A percentile compares a stretch with the other conserved stretches of the same genome.
Conservation (phyloP, 2,797 vertebrate species). For the Anas bernieri region DNA sequence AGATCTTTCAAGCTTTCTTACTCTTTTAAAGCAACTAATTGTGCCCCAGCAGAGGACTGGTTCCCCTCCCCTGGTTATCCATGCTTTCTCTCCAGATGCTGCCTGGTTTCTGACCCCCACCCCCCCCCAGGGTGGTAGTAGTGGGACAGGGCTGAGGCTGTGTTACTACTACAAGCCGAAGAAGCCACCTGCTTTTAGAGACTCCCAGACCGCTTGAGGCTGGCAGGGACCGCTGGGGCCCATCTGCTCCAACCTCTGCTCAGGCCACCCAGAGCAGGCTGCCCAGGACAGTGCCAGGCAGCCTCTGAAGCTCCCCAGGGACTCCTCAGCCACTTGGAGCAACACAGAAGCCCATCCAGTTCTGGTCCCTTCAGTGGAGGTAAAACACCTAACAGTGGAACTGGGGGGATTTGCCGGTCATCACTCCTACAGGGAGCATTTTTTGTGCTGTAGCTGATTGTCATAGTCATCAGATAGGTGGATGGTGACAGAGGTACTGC, state of each 20-base stretch:
- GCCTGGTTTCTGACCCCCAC: background rate
- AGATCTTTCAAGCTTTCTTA: background rate
- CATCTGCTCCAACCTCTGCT: background rate
- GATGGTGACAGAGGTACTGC: background rate
- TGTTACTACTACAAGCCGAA: background rate
- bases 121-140: background rate
- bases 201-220: background rate
- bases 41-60: background rate
- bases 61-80: background rate
- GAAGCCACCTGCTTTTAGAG: background rate
- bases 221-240: background rate
- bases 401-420: background rate
- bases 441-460: background rate
- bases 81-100: background rate
- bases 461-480: background rate
- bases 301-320: background rate
- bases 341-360: background rate
- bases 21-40: background rate
- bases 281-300: rapidly evolving
- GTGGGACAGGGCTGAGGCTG: background rate
- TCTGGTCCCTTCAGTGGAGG: background rate
- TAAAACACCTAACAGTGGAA: background rate
- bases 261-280: background rate
- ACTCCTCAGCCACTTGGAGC: background rate
- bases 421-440: rapidly evolving